Evolutionary conservation across 2,113 vertebrate species (phyloP), one percentile per base, ranked within the genome.

Genomic region (Rhinolophus sinicus): DNA sequence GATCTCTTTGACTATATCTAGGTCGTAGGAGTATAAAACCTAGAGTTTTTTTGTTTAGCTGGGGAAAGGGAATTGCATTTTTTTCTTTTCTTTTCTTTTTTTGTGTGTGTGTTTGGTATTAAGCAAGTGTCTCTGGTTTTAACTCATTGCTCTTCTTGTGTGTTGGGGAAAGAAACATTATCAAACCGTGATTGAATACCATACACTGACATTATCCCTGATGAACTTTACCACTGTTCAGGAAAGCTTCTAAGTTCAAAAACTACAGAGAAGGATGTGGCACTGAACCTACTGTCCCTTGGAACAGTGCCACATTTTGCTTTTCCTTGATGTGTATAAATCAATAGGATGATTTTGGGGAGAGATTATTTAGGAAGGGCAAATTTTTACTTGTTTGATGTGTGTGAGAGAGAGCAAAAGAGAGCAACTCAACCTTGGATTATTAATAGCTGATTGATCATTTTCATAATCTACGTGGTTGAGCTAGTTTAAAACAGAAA

Each of bases 1-100:
- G 82, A 95, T 95, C 69, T 88, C 95, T 97, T 90, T 97, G 95
- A 97, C 72, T 76, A 33, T 94, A 94, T 97, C 94, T 96, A 95
- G 91, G 64, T 89, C 33, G 4, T 30, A 77, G 26, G 60, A 93
- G 18, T 62, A 52, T 69, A 94, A 97, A 87, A 84, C 70, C 84
- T 93, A 92, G 88, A 78, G 67, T 70, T 94, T 93, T 93, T 50
- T 94, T 95, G 56, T 96, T 93, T 86, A 97, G 69, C 56, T 60
- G 35, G 64, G 33, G 62, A 77, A 91, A n/a, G 44, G 67, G 47
- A 88, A 84, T 93, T 75, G 30, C 94, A 76, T 88, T 86, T 91
- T 8, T 82, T 8, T 2, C 19, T 22, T 6, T 11, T 12, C 54
- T 33, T 56, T 13, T 52, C 22, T 38, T 56, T 72, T 80, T 85